phyloP scores from a whole-genome alignment of 2,113 vertebrate genomes.

The Corythornis vintsioides region DNA sequence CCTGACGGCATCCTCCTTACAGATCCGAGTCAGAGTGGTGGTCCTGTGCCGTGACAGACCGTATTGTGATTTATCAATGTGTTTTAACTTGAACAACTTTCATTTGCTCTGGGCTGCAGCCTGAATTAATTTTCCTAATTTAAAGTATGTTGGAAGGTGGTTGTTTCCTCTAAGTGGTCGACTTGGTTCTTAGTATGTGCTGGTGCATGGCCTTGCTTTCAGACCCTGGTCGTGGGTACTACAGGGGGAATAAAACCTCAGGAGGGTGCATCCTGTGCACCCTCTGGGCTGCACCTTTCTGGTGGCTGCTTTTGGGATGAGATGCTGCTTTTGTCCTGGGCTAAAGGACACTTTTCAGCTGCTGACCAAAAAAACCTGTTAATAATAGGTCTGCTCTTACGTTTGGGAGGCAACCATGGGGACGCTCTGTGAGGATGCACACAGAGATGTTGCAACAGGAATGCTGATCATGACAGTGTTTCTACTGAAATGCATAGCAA shows the following conservation, averaged over 20 bases:
- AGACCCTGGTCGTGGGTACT: not conserved
- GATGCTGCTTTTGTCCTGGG: not conserved
- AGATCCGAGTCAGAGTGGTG: rapidly evolving
- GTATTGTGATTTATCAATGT: rapidly evolving
- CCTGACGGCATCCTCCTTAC: rapidly evolving
- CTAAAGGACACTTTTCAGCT: not conserved
- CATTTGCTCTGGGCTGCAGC: not conserved
- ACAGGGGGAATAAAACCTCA: not conserved
- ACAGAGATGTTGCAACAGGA: not conserved
- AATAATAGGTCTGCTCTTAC: not conserved
- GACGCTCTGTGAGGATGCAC: not conserved
- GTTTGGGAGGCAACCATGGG: not conserved
- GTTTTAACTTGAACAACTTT: rapidly evolving
- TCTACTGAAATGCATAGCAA: not conserved
- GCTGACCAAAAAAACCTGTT: not conserved
- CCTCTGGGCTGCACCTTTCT: not conserved
- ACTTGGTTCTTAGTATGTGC: not conserved
- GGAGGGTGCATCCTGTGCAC: rapidly evolving
- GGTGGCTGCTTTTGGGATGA: not conserved
- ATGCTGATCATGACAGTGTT: not conserved
- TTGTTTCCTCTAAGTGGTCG: not conserved
- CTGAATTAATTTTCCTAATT: not conserved
- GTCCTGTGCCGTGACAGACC: too few relatives aligned
- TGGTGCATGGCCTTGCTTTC: not conserved
- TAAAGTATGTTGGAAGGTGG: not conserved